Conservation (phyloP, 2,888 invertebrate genomes). For the Anthophora plumipes region DNA sequence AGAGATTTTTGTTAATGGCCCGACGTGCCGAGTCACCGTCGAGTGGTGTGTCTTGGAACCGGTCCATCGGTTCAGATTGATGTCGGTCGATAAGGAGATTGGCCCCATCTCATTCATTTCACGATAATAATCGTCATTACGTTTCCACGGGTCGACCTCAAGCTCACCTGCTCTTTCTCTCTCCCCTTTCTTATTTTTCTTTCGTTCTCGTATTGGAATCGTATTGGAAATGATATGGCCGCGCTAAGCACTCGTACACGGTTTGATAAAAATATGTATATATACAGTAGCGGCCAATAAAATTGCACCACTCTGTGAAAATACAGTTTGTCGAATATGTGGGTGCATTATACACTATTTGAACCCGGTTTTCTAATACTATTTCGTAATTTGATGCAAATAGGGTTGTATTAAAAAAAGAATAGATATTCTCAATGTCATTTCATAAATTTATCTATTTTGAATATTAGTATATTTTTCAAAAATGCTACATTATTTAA, state of each 20-base stretch:
- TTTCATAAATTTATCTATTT: too few relatives aligned
- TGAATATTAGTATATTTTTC: too few relatives aligned
- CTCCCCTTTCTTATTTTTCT: constrained; percentile 8
- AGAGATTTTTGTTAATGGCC: constrained; percentile 67
- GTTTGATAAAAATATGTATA: too few relatives aligned
- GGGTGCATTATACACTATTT: too few relatives aligned
- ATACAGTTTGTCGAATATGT: too few relatives aligned
- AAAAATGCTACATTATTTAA: too few relatives aligned
- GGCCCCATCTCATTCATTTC: constrained; percentile 76
- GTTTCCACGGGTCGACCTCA: constrained; percentile 51
- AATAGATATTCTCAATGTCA: too few relatives aligned
- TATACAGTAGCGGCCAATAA: too few relatives aligned
- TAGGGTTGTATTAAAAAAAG: too few relatives aligned
- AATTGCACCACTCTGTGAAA: too few relatives aligned
- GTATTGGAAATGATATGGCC: not conserved
- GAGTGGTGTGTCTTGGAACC: constrained; percentile 59
- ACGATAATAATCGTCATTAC: constrained; percentile 80
- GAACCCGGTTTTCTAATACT: too few relatives aligned
- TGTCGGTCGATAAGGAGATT: constrained; percentile 76
- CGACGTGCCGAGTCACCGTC: constrained; percentile 69
- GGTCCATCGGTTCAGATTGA: constrained; percentile 73
- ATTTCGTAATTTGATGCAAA: too few relatives aligned
- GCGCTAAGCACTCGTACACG: not conserved
- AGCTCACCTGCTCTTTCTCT: constrained; percentile 60
- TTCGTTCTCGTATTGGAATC: not conserved